Evolutionary conservation across 2,797 vertebrate species (phyloP), one percentile per base, ranked within the genome.

Genomic region (Pogonophryne albipinna): DNA sequence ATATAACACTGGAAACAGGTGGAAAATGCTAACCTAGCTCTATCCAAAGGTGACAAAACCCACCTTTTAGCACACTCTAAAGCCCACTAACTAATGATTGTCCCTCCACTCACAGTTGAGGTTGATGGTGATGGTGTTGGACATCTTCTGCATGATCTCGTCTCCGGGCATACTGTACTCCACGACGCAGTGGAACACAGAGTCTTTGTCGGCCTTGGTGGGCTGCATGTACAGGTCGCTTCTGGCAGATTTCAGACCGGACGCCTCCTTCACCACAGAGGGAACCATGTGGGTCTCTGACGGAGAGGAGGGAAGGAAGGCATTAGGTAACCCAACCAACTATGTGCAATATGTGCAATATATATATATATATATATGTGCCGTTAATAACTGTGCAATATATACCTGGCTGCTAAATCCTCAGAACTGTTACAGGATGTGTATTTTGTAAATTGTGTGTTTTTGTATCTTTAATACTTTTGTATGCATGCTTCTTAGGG

Each of bases 41-140:
- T 9, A 23, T 46, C 46, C 4, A 14, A 16, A 27, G 4, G 14
- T 4, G 27, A 23, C 47, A 50, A 13, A 51, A 16, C 56, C 7
- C 19, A 19, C n/a, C 27, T 38, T 8, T 3, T 6, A 44, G 45
- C 20, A 59, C 55, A 38, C 41, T 47, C 8, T 51, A 31, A 38
- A 45, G 16, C 47, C 42, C 16, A 49, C 47, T 46, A 13, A 59
- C 15, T 11, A 74, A 27, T 15, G 20, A 17, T 38, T 6, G 15
- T 1, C 53, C n/a, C 9, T 19, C 16, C 34, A 93, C 97, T 96
- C 88, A 98, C 97, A 98, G 92, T 96, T 95, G 78, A 98, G 84
- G 13, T 91, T 90, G 83, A 98, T 92, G 46, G 45, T 83, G 91
- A 97, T 96, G 51, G 41, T 5, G 1, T 90, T 56, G 0, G 97